Evolutionary conservation across 2,888 invertebrate genomes (phyloP).

Genomic region (Deilephila elpenor): DNA sequence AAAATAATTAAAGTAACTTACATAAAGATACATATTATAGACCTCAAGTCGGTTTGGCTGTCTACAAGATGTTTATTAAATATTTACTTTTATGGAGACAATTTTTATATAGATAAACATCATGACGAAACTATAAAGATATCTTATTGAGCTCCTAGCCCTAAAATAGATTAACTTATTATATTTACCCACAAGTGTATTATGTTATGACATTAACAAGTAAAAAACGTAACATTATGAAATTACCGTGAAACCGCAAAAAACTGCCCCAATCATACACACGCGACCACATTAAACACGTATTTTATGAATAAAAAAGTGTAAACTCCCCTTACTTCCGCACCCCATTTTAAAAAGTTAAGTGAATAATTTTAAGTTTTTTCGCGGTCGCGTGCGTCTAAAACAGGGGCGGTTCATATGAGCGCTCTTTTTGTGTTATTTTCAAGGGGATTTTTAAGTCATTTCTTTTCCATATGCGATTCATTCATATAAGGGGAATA

Average conservation of each 20-base stretch:
- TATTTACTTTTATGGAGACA: too few species aligned
- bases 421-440: constrained; percentile 57
- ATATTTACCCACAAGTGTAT: too few species aligned
- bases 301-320: constrained; percentile 44
- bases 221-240: constrained; percentile 4
- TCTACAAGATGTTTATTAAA: too few species aligned
- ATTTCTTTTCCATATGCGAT: not conserved
- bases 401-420: constrained; percentile 48
- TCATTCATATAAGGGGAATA: not conserved
- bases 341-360: constrained; percentile 66
- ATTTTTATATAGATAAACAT: too few species aligned
- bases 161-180: too few species aligned
- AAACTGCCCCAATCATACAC: constrained; percentile 40
- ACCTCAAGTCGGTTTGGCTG: too few species aligned
- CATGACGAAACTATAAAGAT: too few species aligned
- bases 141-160: too few species aligned
- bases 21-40: too few species aligned
- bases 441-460: not conserved
- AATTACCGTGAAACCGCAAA: constrained; percentile 30
- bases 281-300: constrained; percentile 44
- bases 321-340: constrained; percentile 45
- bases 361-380: constrained; percentile 73
- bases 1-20: too few species aligned
- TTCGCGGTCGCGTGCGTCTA: constrained; percentile 70
- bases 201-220: constrained; percentile 10